Conservation (phyloP, 2,113 vertebrate species). For the Chloroceryle aenea region DNA sequence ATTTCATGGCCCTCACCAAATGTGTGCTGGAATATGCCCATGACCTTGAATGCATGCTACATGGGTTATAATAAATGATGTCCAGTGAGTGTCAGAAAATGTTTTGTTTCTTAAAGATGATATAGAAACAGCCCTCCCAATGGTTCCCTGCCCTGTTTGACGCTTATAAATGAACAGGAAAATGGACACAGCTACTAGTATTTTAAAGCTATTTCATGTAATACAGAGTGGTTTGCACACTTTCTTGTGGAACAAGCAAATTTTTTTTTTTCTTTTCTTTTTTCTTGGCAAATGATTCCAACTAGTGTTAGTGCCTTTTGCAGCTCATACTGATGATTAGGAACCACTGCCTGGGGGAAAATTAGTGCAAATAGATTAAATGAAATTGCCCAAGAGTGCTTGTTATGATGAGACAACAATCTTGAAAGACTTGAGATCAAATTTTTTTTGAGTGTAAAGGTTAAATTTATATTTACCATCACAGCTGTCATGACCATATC, state of each 20-base stretch:
- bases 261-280: too few species aligned
- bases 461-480: not conserved
- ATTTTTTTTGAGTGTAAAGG: not conserved
- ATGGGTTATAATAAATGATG: not conserved
- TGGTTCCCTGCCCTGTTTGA: not conserved
- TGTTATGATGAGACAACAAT: not conserved
- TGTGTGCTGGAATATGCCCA: not conserved
- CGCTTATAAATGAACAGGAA: not conserved
- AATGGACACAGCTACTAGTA: not conserved
- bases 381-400: not conserved
- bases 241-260: not conserved
- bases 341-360: not conserved
- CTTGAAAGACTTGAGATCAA: not conserved
- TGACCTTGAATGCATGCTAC: not conserved
- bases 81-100: not conserved
- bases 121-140: not conserved
- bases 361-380: not conserved
- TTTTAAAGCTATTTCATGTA: not conserved
- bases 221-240: not conserved
- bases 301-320: not conserved
- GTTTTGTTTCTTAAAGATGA: not conserved
- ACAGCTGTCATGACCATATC: not conserved
- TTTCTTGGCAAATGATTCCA: not conserved
- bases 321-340: not conserved
- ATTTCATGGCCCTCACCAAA: not conserved